phyloP scores from a whole-genome alignment of 2,113 vertebrate genomes.

The Coturnix japonica region DNA sequence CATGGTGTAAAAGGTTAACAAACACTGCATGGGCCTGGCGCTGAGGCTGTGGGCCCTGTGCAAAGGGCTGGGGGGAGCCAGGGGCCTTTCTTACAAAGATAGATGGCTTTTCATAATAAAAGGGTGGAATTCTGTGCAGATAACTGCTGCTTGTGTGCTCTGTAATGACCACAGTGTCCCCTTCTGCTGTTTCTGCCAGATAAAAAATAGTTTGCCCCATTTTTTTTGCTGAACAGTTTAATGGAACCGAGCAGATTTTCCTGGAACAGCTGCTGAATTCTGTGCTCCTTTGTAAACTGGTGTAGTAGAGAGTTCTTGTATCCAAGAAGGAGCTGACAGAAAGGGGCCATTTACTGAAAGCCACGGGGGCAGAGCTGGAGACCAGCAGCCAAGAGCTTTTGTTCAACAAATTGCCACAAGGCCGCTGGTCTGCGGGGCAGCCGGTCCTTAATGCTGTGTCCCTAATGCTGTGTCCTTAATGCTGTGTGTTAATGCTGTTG shows the following conservation, averaged over 20 bases:
- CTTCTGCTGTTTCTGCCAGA: background rate
- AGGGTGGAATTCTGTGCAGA: background rate
- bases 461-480: slow-evolving; percentile 20
- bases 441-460: slow-evolving; percentile 13
- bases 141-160: background rate
- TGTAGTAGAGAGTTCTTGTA: slow-evolving; percentile 6
- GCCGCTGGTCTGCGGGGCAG: slow-evolving; percentile 12
- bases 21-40: background rate
- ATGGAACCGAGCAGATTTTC: background rate
- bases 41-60: background rate
- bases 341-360: slow-evolving; percentile 22
- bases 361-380: background rate
- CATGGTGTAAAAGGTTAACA: background rate
- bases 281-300: background rate
- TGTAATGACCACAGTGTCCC: background rate
- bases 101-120: slow-evolving; percentile 15
- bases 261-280: slow-evolving; percentile 23
- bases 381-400: slow-evolving; percentile 25
- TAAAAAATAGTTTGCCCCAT: background rate
- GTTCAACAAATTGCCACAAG: slow-evolving; percentile 30
- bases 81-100: background rate
- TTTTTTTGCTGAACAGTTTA: background rate
- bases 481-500: too few species aligned
- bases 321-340: background rate
- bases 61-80: background rate